A percentile compares a stretch with the other conserved stretches of the same genome.
These are phyloP conservation scores for Remorina albescens DNA, from an alignment of 2,797 vertebrate genomes.

Conservation along the genomic window DNA sequence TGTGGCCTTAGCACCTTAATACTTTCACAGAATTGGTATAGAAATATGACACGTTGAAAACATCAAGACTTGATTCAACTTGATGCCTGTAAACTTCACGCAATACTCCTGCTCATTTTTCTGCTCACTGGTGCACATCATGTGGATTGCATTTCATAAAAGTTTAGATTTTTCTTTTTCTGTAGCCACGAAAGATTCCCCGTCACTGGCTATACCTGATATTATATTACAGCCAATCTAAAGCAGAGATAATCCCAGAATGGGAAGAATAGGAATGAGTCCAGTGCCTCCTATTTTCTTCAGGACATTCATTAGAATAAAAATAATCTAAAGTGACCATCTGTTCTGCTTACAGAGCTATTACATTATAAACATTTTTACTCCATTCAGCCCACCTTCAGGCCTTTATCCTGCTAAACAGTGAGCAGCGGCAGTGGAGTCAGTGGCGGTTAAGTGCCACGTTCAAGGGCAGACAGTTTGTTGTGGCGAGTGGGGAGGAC, in stretches of 20 bases:
- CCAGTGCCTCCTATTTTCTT: neutral
- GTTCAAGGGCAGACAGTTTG: slow-evolving; percentile 47
- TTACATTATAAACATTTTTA: slow-evolving; percentile 21
- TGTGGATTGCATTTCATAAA: neutral
- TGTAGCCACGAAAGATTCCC: neutral
- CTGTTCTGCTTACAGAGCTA: neutral
- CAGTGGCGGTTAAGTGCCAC: slow-evolving; percentile 45
- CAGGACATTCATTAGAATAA: neutral
- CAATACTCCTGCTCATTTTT: neutral
- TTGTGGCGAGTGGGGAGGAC: slow-evolving; percentile 10
- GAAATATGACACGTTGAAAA: neutral
- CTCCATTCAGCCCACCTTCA: slow-evolving; percentile 5
- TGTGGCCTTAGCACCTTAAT: neutral
- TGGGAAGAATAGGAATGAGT: neutral
- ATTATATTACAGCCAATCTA: neutral
- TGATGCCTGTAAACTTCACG: neutral
- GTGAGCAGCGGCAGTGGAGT: slow-evolving; percentile 20
- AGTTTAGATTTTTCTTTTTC: neutral
- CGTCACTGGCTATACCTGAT: neutral
- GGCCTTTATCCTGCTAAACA: slow-evolving; percentile 23
- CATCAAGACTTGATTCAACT: neutral
- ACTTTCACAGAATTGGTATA: no score
- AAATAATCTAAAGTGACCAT: neutral
- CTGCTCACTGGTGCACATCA: neutral
- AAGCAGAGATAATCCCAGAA: neutral